A percentile compares a stretch with the other conserved stretches of the same genome.
Evolutionary conservation across 2,888 invertebrate genomes (phyloP).

Genomic region (Seira sanloemensis): DNA sequence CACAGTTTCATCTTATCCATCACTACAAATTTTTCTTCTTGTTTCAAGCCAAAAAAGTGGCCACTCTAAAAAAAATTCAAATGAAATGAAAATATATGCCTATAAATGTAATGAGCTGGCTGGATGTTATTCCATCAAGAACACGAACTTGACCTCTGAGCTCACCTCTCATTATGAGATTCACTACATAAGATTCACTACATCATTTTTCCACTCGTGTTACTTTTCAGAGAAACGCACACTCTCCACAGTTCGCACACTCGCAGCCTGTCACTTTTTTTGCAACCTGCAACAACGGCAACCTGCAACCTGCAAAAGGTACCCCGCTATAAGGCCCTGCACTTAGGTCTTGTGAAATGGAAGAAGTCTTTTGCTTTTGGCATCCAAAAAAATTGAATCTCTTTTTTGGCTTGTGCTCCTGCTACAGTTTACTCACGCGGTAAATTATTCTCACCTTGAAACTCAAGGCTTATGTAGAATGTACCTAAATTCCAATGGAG

Average conservation of each 20-base stretch:
- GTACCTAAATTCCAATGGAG: background rate
- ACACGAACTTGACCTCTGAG: slow-evolving; percentile 60
- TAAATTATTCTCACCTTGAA: slow-evolving; percentile 8
- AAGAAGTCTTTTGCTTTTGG: no score
- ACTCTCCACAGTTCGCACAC: background rate
- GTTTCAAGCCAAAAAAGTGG: no score
- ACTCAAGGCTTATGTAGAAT: background rate
- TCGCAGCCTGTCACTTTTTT: background rate
- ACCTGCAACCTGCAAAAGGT: no score
- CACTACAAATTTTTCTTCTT: no score
- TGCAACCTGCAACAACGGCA: background rate
- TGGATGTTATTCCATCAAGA: slow-evolving; percentile 55
- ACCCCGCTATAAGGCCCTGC: no score
- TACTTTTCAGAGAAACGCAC: slow-evolving; percentile 13
- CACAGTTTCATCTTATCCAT: no score
- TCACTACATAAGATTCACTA: no score
- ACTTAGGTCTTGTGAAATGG: no score
- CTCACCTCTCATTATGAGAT: slow-evolving; percentile 51
- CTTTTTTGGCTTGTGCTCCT: background rate
- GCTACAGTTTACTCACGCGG: slow-evolving; percentile 8
- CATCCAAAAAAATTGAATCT: background rate
- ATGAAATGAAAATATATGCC: background rate
- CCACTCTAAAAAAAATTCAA: no score
- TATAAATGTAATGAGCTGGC: slow-evolving; percentile 36
- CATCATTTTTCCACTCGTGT: slow-evolving; percentile 20